Conservation (phyloP, 2,888 invertebrate genomes). For the Acrobasis suavella region DNA sequence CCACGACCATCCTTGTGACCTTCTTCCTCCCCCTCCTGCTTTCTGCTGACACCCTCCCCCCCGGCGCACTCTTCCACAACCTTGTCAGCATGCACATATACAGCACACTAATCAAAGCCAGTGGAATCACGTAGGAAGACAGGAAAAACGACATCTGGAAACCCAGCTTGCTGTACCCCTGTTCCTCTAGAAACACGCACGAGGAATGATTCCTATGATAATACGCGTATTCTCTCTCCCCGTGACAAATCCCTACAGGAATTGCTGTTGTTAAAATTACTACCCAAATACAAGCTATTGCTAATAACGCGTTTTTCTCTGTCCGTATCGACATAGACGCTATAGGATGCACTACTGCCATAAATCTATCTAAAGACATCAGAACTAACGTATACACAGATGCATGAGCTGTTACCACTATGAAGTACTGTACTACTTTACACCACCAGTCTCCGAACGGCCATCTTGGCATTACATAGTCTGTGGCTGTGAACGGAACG, state of each 20-base stretch:
- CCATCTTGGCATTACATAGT: conserved; percentile 94
- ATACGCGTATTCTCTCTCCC: conserved; percentile 86
- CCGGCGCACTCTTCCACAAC: conserved; percentile 92
- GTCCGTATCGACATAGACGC: conserved; percentile 93
- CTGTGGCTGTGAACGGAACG: conserved; percentile 96
- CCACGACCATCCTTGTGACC: conserved; percentile 95
- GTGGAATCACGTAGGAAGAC: conserved; percentile 93
- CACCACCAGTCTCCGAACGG: conserved; percentile 96
- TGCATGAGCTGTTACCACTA: conserved; percentile 95
- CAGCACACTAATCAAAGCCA: conserved; percentile 92
- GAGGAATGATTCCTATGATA: conserved; percentile 85
- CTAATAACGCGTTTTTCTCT: conserved; percentile 89
- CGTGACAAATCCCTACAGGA: conserved; percentile 90
- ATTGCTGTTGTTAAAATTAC: conserved; percentile 90
- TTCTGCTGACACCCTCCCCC: conserved; percentile 91
- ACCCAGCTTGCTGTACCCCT: conserved; percentile 82
- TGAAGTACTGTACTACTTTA: conserved; percentile 94
- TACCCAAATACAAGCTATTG: conserved; percentile 91
- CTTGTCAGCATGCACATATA: conserved; percentile 95
- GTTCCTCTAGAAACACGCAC: conserved; percentile 85
- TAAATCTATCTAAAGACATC: conserved; percentile 95
- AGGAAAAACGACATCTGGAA: conserved; percentile 92
- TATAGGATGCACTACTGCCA: conserved; percentile 97
- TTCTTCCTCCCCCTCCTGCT: conserved; percentile 92
- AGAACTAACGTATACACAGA: conserved; percentile 96